phyloP scores from a whole-genome alignment of 2,797 vertebrate genomes.

The Mareca strepera region DNA sequence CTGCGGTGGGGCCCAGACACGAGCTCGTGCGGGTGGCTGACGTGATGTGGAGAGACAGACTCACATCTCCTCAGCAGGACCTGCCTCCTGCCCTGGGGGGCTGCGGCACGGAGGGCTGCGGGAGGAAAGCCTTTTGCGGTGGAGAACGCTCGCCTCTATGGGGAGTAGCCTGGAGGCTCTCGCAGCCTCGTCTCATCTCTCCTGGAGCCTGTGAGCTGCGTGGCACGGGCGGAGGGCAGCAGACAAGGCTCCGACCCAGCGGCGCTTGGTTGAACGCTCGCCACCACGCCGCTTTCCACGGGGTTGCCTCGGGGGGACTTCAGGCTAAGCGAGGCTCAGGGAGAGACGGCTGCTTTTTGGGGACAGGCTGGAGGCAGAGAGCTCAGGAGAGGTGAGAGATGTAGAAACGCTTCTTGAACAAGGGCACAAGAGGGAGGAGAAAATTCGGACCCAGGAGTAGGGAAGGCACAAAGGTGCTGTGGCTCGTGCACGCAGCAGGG shows the following conservation, averaged over 20 bases:
- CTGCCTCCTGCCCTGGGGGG: constrained; percentile 24
- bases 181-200: constrained; percentile 50
- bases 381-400: not conserved
- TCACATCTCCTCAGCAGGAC: constrained; percentile 11
- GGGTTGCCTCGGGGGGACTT: constrained; percentile 13
- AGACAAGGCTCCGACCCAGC: not conserved
- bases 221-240: constrained; percentile 19
- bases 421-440: not conserved
- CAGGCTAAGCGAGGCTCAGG: not conserved
- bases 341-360: not conserved
- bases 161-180: constrained; percentile 54
- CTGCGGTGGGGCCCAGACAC: not conserved
- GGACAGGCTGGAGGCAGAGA: not conserved
- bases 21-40: constrained; percentile 1
- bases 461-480: not conserved
- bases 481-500: not conserved
- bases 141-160: not conserved
- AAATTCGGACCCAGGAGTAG: not conserved
- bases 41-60: constrained; percentile 49
- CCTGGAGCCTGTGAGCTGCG: constrained; percentile 29
- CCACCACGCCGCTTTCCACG: not conserved
- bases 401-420: not conserved
- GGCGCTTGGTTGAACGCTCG: not conserved
- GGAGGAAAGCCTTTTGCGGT: not conserved
- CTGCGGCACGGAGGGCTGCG: constrained; percentile 2